Evolutionary conservation across 2,797 vertebrate genomes (phyloP).

Genomic region (Karalla daura): DNA sequence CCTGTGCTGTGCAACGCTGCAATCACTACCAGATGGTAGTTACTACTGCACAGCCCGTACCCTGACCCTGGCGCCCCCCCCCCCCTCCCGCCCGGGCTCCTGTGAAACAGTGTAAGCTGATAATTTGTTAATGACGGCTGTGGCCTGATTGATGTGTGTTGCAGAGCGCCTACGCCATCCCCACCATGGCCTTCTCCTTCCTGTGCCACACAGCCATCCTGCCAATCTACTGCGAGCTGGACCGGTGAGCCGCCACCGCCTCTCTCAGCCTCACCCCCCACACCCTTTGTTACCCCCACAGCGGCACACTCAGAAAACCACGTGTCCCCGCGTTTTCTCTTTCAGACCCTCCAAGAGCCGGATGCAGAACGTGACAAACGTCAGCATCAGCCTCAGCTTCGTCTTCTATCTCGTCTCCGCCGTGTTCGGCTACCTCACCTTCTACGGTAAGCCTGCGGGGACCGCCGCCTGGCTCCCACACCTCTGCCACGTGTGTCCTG

Average conservation of each 20-base stretch:
- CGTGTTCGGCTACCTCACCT: slow-evolving; percentile 96
- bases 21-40: slow-evolving; percentile 23
- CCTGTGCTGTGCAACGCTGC: slow-evolving; percentile 8
- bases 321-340: no score
- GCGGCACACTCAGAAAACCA: no score
- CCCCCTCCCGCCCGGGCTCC: no score
- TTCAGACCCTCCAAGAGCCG: slow-evolving; percentile 90
- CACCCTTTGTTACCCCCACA: neutral
- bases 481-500: neutral
- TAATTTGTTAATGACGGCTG: slow-evolving; percentile 53
- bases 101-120: slow-evolving; percentile 42
- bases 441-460: slow-evolving; percentile 88
- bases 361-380: slow-evolving; percentile 92
- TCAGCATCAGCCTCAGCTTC: slow-evolving; percentile 90
- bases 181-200: slow-evolving; percentile 97
- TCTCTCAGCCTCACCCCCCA: neutral
- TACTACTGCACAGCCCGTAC: slow-evolving; percentile 19
- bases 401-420: slow-evolving; percentile 91
- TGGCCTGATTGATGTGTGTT: slow-evolving; percentile 66
- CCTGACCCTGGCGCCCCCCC: slow-evolving; percentile 19
- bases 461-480: neutral
- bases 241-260: slow-evolving; percentile 81
- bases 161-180: slow-evolving; percentile 93
- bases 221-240: slow-evolving; percentile 96
- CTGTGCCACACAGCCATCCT: slow-evolving; percentile 96